Base-by-base conservation (phyloP, 2,888 invertebrate genomes). In the Mellilla xanthometata region DNA sequence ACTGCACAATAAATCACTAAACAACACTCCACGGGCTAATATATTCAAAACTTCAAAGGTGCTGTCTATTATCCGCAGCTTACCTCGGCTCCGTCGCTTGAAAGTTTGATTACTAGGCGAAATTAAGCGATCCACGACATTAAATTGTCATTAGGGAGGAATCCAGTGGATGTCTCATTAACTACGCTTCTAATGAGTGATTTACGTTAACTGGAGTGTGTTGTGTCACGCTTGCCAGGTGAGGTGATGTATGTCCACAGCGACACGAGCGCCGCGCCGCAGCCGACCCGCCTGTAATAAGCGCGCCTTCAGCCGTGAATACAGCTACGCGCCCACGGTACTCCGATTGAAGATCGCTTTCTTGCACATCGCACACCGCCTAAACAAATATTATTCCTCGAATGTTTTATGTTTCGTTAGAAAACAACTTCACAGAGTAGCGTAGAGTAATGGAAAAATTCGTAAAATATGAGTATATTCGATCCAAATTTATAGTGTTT, bases 81-180 rank as follows among this genome's bases (percentile, higher is more conserved):
- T 76, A 74, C 68, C 70, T 71, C 53, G 36, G 47, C 49, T 54
- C 58, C 67, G 71, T 68, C 67, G 71, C 68, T 68, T 67, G 72
- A 76, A 85, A 82, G 64, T 83, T 83, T 81, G 78, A 79, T 82
- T 81, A 81, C 77, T 76, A 72, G 62, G 76, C 68, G 63, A 77
- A 80, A 79, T 83, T 76, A 76, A 77, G 71, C 78, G 70, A 70
- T 71, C 75, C 75, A 72, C 72, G 77, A 72, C 74, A 83, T 82
- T 77, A 81, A 79, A 80, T 78, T 80, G 75, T 77, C 78, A 79
- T 85, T 84, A 82, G 77, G 72, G 74, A 76, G 72, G 65, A 76
- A 76, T 74, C 69, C 62, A 72, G 68, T 65, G 65, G 72, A 76
- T 70, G 66, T 68, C 63, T 74, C 76, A 76, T 82, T 80, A 83